Base-by-base conservation (phyloP, 2,113 vertebrate species). In the Leptobrachium ailaonicum region DNA sequence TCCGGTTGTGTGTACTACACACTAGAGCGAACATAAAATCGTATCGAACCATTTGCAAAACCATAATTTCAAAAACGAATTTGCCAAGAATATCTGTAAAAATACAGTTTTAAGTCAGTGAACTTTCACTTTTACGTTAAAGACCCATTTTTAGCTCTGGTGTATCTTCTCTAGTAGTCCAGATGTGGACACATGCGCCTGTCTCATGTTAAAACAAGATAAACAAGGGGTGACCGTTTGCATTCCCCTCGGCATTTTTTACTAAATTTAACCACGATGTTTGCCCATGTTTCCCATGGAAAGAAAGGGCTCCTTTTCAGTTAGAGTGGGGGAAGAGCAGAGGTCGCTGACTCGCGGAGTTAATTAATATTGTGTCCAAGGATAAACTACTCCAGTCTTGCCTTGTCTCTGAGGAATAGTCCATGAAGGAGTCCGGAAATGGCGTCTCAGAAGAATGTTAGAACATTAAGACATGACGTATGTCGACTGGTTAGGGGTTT, bases 341-440 rank as follows among this genome's bases (percentile, higher is more conserved):
- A 77, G 75, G 66, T 77, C 75, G 20, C 2, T 69, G 75, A 8
- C 66, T 66, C 53, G 44, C 4, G 0, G 50, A 58, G 53, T 77
- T 77, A 66, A 77, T 77, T 69, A 77, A 69, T 69, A 69, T 43
- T 70, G 14, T 32, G 41, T 69, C 54, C 54, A 77, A 12, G 20
- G 66, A 32, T 60, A 50, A 50, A 50, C 8, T 8, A 53, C 72
- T 62, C 13, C 56, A 73, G 11, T 75, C 66, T 62, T 41, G 73
- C 62, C 62, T 53, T 53, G 50, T 66, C 12, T 66, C 44, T 42
- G 9, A 50, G 63, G 74, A 50, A 66, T 76, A 66, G 44, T 66
- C 60, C 41, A 76, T 32, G 40, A 41, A 50, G 8, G 41, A 66
- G 44, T 1, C 73, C 64, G 73, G 73, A 75, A 75, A 75, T 75